Evolutionary conservation across 2,113 vertebrate species (phyloP).

Genomic region (Procavia capensis): DNA sequence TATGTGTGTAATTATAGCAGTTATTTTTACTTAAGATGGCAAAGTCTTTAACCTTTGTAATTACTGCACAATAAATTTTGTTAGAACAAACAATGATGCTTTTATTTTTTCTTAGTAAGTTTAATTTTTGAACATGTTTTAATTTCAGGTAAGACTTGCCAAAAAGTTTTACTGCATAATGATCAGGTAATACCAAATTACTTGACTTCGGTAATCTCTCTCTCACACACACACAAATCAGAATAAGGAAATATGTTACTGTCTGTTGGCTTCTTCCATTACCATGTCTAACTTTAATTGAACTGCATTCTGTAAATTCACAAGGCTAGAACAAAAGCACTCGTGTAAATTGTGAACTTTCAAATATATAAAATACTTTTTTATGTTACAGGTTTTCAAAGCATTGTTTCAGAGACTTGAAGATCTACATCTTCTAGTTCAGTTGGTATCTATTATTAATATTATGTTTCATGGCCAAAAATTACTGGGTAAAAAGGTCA

Average conservation of each 20-base stretch:
- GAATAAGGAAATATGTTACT: conserved; percentile 42
- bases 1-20: conserved; percentile 87
- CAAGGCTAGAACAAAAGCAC: conserved; percentile 47
- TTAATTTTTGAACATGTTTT: conserved; percentile 73
- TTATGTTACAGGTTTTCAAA: background rate
- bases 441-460: background rate
- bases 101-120: conserved; percentile 82
- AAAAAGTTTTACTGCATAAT: conserved; percentile 67
- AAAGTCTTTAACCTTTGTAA: conserved; percentile 95
- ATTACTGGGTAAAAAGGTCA: background rate
- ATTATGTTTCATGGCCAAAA: background rate
- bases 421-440: background rate
- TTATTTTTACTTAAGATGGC: conserved; percentile 93
- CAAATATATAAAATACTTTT: conserved; percentile 24
- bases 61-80: conserved; percentile 96
- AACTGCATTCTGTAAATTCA: conserved; percentile 50
- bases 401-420: background rate
- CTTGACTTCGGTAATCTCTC: conserved; percentile 63
- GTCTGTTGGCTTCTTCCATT: conserved; percentile 34
- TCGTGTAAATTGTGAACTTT: conserved; percentile 29
- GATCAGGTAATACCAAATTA: conserved; percentile 70
- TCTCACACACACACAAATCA: background rate
- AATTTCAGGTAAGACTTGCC: conserved; percentile 76
- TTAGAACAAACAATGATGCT: conserved; percentile 91
- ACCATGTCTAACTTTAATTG: conserved; percentile 62